A percentile compares a stretch with the other conserved stretches of the same genome.
phyloP scores from a whole-genome alignment of 2,113 vertebrate genomes.

The Gobiocypris rarus region DNA sequence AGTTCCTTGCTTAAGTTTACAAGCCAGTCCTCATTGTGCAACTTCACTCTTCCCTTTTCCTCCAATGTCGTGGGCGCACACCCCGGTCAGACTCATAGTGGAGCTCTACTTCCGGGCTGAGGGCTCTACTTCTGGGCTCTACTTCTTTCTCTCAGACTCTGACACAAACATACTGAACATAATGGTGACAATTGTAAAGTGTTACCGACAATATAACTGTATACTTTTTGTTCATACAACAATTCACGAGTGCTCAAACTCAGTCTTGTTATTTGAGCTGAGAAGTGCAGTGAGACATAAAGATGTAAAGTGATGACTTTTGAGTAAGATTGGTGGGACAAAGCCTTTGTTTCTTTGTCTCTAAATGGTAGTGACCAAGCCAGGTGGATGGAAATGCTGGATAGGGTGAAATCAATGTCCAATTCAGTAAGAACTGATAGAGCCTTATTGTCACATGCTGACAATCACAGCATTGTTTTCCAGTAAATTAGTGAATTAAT shows the following conservation, averaged over 20 bases:
- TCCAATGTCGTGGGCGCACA: too few relatives aligned
- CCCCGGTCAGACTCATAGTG: too few relatives aligned
- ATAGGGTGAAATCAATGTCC: neutral
- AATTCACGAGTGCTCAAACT: neutral
- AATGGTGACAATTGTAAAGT: too few relatives aligned
- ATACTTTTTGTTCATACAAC: neutral
- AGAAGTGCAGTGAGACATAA: neutral
- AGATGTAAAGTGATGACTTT: too few relatives aligned
- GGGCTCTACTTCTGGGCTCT: too few relatives aligned
- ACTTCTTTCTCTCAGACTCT: too few relatives aligned
- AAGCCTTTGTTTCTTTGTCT: neutral
- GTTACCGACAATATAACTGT: neutral
- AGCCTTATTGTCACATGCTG: slow-evolving; percentile 5
- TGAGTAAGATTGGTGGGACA: neutral
- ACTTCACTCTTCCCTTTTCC: too few relatives aligned
- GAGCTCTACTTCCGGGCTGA: too few relatives aligned
- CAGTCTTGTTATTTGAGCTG: neutral
- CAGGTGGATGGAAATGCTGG: neutral
- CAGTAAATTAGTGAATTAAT: slow-evolving; percentile 6
- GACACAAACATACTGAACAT: too few relatives aligned
- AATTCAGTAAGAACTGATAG: neutral
- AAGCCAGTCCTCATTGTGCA: too few relatives aligned
- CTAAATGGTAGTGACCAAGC: neutral
- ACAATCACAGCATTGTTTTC: neutral
- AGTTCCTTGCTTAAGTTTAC: too few relatives aligned